Evolutionary conservation across 1,140 invertebrate species (phyloP), one percentile per base, ranked within the genome.

Genomic region (Arion vulgaris): DNA sequence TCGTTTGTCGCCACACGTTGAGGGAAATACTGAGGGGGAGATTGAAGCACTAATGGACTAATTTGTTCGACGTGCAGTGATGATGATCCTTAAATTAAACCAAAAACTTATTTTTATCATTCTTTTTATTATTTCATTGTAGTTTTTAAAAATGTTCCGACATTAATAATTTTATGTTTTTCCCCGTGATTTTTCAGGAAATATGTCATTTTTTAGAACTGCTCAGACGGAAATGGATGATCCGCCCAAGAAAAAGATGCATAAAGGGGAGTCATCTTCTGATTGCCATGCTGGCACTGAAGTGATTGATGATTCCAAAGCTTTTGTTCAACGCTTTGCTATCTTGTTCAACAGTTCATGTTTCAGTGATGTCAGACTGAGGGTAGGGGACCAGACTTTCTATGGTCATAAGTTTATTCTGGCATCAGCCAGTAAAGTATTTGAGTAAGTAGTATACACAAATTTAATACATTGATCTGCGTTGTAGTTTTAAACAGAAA

Each of bases 361-460:
- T 23, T 87, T 90, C 72, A 89, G 88, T 81, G 90, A 91, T 73
- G 82, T 91, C 53, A 72, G 84, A 4, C 71, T 91, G 5, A 80
- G 80, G 36, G 88, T 91, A 57, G 86, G 87, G 23, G 83, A 85
- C 17, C 68, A 81, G 1, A 77, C 80, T 0, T 91, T 80, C 80
- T 83, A 85, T 86, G 88, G 85, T 0, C 90, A 91, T 82, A 89
- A 86, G 57, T 87, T 91, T 81, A 75, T 91, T 28, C 84, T 91
- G 34, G 84, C 88, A 11, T 88, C 88, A 73, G 86, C 88, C 49
- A 91, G 90, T 82, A 87, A 88, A 80, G 90, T 91, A n/a, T 91
- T 91, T 84, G 87, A 89, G 90, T 91, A 84, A 89, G 90, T 88
- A 74, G n/a, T n/a, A n/a, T n/a, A n/a, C n/a, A n/a, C n/a, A n/a